A percentile compares a stretch with the other conserved stretches of the same genome.
Evolutionary conservation across 1,140 invertebrate genomes (phyloP).

Genomic region (Halotydeus destructor): DNA sequence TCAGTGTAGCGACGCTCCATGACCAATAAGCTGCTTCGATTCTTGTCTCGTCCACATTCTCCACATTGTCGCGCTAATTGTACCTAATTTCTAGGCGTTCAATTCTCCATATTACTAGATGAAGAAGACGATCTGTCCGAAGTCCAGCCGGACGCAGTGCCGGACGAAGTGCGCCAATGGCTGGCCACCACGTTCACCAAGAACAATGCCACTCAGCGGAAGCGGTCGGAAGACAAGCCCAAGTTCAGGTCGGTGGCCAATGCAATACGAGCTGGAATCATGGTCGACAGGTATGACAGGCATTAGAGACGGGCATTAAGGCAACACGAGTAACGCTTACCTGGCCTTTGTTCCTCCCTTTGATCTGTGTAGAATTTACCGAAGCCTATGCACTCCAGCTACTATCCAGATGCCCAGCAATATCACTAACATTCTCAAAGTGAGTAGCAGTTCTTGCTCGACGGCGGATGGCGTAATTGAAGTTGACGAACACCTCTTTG

Average conservation of each 20-base stretch:
- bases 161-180: slow-evolving; percentile 88
- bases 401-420: slow-evolving; percentile 69
- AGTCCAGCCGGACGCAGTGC: slow-evolving; percentile 84
- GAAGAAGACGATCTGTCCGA: slow-evolving; percentile 76
- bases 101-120: slow-evolving; percentile 17
- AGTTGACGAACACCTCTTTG: too few relatives aligned
- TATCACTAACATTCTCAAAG: slow-evolving; percentile 68
- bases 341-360: slow-evolving; percentile 1
- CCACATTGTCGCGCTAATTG: too few relatives aligned
- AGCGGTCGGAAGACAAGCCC: slow-evolving; percentile 38
- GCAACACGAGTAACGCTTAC: too few relatives aligned
- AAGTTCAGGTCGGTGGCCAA: slow-evolving; percentile 84
- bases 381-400: slow-evolving; percentile 59
- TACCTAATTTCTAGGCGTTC: too few relatives aligned
- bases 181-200: slow-evolving; percentile 90
- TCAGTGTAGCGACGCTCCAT: too few relatives aligned
- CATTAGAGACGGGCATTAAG: too few relatives aligned
- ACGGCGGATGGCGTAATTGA: too few relatives aligned
- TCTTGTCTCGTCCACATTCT: too few relatives aligned
- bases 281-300: slow-evolving; percentile 70
- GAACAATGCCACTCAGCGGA: slow-evolving; percentile 41
- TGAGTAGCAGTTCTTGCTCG: slow-evolving; percentile 24
- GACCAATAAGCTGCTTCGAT: too few relatives aligned
- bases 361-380: slow-evolving; percentile 43
- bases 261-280: slow-evolving; percentile 86